phyloP scores from a whole-genome alignment of 2,797 vertebrate species.

The Alca torda region DNA sequence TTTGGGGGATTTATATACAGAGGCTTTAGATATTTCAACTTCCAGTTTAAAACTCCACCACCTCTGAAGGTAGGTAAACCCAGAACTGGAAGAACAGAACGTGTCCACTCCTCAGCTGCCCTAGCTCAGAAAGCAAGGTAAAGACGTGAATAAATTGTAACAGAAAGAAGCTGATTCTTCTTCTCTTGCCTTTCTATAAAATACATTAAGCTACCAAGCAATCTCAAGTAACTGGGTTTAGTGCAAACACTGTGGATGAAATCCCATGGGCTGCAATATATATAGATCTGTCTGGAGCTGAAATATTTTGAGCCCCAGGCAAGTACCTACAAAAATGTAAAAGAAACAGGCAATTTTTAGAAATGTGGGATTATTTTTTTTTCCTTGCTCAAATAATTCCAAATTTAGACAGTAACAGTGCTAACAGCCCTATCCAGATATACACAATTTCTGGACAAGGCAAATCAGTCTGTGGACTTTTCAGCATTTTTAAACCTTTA shows the following conservation, averaged over 20 bases:
- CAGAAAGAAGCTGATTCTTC: background rate
- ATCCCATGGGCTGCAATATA: background rate
- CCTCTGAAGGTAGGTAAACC: background rate
- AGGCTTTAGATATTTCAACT: background rate
- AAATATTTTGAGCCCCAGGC: background rate
- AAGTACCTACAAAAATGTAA: background rate
- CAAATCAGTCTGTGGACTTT: background rate
- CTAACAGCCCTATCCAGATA: background rate
- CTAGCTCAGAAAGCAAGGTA: background rate
- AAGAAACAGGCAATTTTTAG: background rate
- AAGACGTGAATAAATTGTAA: background rate
- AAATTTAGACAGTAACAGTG: background rate
- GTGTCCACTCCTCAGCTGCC: background rate
- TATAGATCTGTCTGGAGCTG: background rate
- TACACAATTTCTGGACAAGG: background rate
- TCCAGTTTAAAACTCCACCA: background rate
- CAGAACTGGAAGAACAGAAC: background rate
- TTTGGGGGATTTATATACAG: background rate
- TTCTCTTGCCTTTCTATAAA: background rate
- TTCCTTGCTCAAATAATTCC: background rate
- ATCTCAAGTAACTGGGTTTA: background rate
- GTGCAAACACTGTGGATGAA: background rate
- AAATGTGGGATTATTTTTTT: background rate
- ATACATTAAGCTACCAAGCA: background rate
- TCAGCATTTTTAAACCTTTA: background rate